These are phyloP conservation scores for Rhinogobius similis DNA, from an alignment of 2,113 vertebrate genomes.

Conservation along the genomic window DNA sequence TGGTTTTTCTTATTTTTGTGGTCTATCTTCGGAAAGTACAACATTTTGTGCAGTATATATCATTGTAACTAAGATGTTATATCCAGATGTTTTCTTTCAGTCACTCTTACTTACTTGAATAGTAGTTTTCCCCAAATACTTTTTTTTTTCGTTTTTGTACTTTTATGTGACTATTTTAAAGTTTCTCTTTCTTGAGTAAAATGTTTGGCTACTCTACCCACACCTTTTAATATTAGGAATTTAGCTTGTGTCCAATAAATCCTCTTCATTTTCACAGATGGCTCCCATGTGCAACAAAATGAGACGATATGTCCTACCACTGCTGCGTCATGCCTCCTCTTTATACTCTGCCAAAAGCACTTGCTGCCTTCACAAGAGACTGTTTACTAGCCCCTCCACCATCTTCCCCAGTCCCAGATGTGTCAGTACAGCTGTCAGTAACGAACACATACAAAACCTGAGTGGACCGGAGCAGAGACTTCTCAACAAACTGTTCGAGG, in stretches of 20 bases:
- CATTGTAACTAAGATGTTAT: too few species aligned
- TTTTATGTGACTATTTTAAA: too few species aligned
- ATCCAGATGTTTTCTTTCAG: too few species aligned
- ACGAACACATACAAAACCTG: constrained; percentile 70
- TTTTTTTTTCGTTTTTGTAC: too few species aligned
- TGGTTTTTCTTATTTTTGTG: too few species aligned
- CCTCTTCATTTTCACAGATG: constrained; percentile 23
- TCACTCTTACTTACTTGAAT: too few species aligned
- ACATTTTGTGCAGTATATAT: too few species aligned
- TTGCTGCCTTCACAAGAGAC: constrained; percentile 16
- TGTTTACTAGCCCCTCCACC: background rate
- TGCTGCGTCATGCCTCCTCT: constrained; percentile 37
- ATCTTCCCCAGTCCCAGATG: constrained; percentile 13
- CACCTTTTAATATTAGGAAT: background rate
- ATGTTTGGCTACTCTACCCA: too few species aligned
- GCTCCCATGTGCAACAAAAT: constrained; percentile 35
- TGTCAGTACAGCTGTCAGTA: constrained; percentile 65
- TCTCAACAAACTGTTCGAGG: constrained; percentile 82
- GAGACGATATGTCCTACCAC: constrained; percentile 29
- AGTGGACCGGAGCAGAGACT: constrained; percentile 83
- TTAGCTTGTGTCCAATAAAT: background rate
- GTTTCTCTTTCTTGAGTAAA: too few species aligned
- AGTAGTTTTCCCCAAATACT: too few species aligned
- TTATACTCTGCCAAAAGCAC: constrained; percentile 9
- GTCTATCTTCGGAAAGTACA: too few species aligned